Percentiles rank a stretch among this genome's conserved stretches.
These are phyloP conservation scores for Coturnix japonica DNA, from an alignment of 2,113 vertebrate species.

Conservation along the genomic window DNA sequence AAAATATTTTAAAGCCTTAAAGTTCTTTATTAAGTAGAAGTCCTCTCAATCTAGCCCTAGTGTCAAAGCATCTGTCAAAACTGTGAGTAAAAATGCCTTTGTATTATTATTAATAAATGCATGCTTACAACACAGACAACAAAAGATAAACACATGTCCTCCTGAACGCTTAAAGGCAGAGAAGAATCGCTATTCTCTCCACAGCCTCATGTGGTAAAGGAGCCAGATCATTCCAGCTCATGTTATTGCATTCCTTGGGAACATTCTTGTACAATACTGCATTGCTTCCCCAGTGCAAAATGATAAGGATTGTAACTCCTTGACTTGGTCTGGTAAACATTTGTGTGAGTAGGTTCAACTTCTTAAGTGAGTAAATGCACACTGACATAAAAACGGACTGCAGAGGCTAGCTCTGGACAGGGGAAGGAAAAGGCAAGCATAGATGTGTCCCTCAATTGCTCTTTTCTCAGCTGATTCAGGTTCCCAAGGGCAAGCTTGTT, in stretches of 20 bases:
- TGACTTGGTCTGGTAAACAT: not conserved
- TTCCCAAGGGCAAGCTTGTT: not conserved
- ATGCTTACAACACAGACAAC: not conserved
- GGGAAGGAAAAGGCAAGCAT: not conserved
- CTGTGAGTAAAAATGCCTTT: not conserved
- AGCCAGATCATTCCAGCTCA: not conserved
- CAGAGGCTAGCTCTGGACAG: not conserved
- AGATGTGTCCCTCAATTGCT: not conserved
- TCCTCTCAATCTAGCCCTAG: not conserved
- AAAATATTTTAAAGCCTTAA: not conserved
- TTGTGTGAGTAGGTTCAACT: not conserved
- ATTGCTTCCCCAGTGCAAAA: not conserved
- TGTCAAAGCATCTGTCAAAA: not conserved
- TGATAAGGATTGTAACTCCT: constrained; percentile 12
- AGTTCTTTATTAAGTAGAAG: not conserved
- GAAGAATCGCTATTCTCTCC: not conserved
- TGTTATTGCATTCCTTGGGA: constrained; percentile 48
- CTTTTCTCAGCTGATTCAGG: constrained; percentile 38
- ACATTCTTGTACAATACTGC: constrained; percentile 12
- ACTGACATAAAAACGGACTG: not conserved
- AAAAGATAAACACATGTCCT: not conserved
- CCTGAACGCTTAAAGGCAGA: not conserved
- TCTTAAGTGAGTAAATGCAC: not conserved
- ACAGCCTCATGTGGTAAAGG: not conserved
- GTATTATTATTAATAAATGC: not conserved